These are phyloP conservation scores for Caenorhabditis sp. DNA, from an alignment of 2,888 invertebrate species.

Conservation along the genomic window DNA sequence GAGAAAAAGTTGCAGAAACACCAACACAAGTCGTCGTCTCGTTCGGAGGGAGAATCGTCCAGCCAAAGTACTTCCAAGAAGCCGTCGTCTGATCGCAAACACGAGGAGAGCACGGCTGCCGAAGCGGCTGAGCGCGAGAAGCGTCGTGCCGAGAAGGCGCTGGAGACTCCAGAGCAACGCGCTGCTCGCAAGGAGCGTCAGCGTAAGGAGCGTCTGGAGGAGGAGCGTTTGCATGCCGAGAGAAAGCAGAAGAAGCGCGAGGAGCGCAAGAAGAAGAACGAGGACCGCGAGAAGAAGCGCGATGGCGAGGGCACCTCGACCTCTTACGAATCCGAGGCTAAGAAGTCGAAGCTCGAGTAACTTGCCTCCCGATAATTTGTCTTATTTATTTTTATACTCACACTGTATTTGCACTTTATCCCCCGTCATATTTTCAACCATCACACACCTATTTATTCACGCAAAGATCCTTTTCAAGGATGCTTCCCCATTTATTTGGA, in stretches of 20 bases:
- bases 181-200: constrained; percentile 19
- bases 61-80: too few species aligned
- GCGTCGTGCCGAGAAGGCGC: constrained; percentile 1
- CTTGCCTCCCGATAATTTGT: background rate
- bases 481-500: too few species aligned
- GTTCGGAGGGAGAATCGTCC: too few species aligned
- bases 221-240: background rate
- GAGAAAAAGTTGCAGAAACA: too few species aligned
- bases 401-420: too few species aligned
- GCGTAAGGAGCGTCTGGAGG: constrained; percentile 14
- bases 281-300: constrained; percentile 4
- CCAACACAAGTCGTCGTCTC: too few species aligned
- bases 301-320: background rate
- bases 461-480: too few species aligned
- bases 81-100: too few species aligned
- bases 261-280: background rate
- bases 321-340: background rate
- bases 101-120: too few species aligned
- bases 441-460: too few species aligned
- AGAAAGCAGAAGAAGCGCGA: constrained; percentile 2
- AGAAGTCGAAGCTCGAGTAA: background rate
- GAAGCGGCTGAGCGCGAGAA: background rate
- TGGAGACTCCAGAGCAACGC: constrained; percentile 17
- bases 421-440: too few species aligned
- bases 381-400: background rate